phyloP scores from a whole-genome alignment of 2,113 vertebrate species.

The Melozone crissalis region DNA sequence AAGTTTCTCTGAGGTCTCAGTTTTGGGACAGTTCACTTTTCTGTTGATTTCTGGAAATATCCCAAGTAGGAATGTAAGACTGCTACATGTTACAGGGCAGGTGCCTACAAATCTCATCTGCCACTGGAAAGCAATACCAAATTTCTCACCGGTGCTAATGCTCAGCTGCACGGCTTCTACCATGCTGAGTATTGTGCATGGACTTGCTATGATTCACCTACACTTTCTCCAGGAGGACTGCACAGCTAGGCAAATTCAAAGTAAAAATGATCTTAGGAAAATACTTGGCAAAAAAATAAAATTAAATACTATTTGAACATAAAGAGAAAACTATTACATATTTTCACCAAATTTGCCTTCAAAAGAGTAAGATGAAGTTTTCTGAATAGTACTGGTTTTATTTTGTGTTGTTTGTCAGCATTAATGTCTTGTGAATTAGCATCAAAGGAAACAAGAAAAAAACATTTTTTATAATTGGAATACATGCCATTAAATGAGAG shows the following conservation, averaged over 20 bases:
- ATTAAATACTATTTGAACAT: not conserved
- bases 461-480: not conserved
- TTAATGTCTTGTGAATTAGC: not conserved
- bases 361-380: not conserved
- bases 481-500: not conserved
- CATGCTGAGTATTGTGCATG: not conserved
- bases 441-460: not conserved
- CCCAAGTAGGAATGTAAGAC: not conserved
- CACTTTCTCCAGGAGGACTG: not conserved
- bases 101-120: not conserved
- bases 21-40: not conserved
- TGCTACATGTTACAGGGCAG: not conserved
- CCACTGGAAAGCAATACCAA: not conserved
- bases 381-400: not conserved
- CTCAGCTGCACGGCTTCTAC: rapidly evolving
- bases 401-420: not conserved
- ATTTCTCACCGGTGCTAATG: not conserved
- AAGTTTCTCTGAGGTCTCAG: not conserved
- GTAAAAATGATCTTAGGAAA: not conserved
- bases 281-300: not conserved
- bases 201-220: not conserved
- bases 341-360: not conserved
- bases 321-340: not conserved
- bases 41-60: not conserved
- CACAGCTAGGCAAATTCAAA: not conserved